phyloP scores from a whole-genome alignment of 2,113 vertebrate species.

The human region GRCh38 chr3:127562501-127563000 shows the following conservation, averaged over 20 bases:
- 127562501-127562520: rapidly evolving
- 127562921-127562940: background rate
- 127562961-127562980: background rate
- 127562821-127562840: background rate
- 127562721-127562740: background rate
- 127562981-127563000: background rate
- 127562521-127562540: background rate
- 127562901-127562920: background rate
- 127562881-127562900: background rate
- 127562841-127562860: background rate
- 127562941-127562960: background rate
- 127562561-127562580: background rate
- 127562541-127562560: background rate
- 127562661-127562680: background rate
- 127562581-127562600: background rate
- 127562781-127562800: background rate
- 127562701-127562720: background rate
- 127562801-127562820: background rate
- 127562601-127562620: too few species aligned
- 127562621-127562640: rapidly evolving
- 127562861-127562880: background rate
- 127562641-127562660: background rate
- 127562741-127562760: background rate
- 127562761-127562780: background rate
- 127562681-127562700: background rate